Conservation (phyloP, 2,797 vertebrate genomes). For the Microhierax caerulescens region DNA sequence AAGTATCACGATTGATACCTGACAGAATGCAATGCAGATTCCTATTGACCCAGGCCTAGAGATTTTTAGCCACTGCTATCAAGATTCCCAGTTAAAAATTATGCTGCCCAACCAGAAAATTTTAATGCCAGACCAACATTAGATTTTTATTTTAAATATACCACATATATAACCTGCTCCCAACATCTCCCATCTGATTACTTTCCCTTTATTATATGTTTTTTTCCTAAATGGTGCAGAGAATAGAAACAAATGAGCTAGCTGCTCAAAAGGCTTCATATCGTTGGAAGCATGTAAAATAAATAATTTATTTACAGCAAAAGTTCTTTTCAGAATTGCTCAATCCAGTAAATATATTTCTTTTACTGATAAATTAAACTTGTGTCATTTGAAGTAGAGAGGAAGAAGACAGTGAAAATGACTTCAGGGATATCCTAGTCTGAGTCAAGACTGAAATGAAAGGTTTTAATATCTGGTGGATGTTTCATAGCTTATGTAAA, state of each 20-base stretch:
- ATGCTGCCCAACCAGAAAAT: constrained; percentile 83
- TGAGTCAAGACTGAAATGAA: neutral
- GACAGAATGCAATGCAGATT: constrained; percentile 62
- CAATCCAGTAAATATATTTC: neutral
- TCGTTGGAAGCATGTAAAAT: constrained; percentile 17
- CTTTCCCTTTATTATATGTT: neutral
- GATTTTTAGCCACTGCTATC: constrained; percentile 67
- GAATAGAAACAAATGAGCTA: neutral
- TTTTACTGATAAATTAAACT: neutral
- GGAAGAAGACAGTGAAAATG: neutral
- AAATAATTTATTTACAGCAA: neutral
- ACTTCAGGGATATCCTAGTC: neutral
- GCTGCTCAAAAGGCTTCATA: constrained; percentile 2
- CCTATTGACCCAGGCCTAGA: constrained; percentile 61
- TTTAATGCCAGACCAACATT: constrained; percentile 84
- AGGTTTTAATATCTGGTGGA: neutral
- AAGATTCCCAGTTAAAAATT: constrained; percentile 73
- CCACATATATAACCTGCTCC: neutral
- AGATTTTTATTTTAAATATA: constrained; percentile 36
- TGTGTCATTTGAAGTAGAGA: neutral
- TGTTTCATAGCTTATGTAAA: neutral
- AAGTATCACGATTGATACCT: constrained; percentile 68
- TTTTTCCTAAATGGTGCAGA: constrained; percentile 2
- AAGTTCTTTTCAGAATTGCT: neutral
- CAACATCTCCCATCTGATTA: neutral